These are phyloP conservation scores for Cerceris ruficornis DNA, from an alignment of 2,888 invertebrate species.

Conservation along the genomic window DNA sequence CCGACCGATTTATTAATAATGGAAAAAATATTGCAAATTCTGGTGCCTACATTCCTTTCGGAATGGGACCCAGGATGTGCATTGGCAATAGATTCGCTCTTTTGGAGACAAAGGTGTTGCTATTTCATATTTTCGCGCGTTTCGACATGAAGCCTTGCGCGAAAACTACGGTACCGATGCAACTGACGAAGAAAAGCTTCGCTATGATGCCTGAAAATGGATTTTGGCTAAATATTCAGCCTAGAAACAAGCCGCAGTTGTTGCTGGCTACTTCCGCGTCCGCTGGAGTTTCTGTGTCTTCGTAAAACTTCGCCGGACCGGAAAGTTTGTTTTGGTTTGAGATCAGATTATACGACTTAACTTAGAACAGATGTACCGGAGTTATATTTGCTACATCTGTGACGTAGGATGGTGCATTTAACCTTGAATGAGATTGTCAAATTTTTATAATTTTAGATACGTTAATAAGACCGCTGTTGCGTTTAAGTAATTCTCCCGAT, in stretches of 20 bases:
- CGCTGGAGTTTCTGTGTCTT: neutral
- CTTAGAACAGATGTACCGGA: too few relatives aligned
- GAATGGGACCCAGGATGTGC: slow-evolving; percentile 76
- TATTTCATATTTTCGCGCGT: slow-evolving; percentile 57
- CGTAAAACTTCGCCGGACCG: too few relatives aligned
- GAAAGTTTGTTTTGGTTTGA: too few relatives aligned
- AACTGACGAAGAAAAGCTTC: slow-evolving; percentile 31
- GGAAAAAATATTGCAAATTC: slow-evolving; percentile 74
- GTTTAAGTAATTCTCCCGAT: too few relatives aligned
- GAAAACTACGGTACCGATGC: slow-evolving; percentile 56
- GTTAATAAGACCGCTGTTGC: too few relatives aligned
- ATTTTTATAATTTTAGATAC: neutral
- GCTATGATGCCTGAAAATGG: slow-evolving; percentile 53
- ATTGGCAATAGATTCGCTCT: slow-evolving; percentile 72
- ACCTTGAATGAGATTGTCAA: too few relatives aligned
- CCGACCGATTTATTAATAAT: slow-evolving; percentile 80
- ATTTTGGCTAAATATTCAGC: slow-evolving; percentile 56
- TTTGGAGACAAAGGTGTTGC: slow-evolving; percentile 56
- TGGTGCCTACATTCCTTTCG: slow-evolving; percentile 75
- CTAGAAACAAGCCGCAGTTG: slow-evolving; percentile 53
- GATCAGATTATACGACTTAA: too few relatives aligned
- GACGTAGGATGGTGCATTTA: too few relatives aligned
- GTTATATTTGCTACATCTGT: too few relatives aligned
- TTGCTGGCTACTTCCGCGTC: neutral
- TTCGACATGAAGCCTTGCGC: slow-evolving; percentile 50